Evolutionary conservation across 2,888 invertebrate species (phyloP).

Genomic region (Dryobota labecula): DNA sequence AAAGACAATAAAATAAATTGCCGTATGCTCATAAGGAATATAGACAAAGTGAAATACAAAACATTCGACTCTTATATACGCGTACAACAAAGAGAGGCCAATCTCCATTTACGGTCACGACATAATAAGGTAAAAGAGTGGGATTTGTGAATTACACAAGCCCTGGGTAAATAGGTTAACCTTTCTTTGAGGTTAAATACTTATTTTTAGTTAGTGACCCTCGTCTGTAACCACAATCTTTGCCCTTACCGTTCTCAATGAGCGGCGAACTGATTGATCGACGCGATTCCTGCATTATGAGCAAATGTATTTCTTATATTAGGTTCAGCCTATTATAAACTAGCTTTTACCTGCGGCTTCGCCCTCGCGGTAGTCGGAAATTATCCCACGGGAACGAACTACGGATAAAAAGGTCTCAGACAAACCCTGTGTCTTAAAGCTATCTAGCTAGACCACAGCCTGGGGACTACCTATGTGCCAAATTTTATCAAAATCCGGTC

Average conservation of each 20-base stretch:
- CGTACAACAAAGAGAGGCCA: constrained; percentile 40
- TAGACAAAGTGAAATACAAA: constrained; percentile 44
- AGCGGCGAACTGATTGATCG: constrained; percentile 61
- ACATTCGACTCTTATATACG: constrained; percentile 7
- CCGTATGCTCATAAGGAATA: constrained; percentile 3
- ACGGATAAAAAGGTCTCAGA: not conserved
- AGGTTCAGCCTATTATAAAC: no score
- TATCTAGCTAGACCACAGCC: no score
- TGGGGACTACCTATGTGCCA: no score
- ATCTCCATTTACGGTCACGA: constrained; percentile 50
- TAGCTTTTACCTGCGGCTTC: no score
- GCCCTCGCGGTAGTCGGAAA: no score
- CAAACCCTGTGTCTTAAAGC: not conserved
- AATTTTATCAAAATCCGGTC: not conserved
- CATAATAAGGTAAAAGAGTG: constrained; percentile 51
- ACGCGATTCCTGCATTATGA: constrained; percentile 35
- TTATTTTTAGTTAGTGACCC: constrained; percentile 63
- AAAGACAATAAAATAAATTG: constrained; percentile 35
- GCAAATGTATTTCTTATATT: constrained; percentile 34
- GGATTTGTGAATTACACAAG: constrained; percentile 60
- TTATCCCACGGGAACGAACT: no score
- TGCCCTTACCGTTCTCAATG: constrained; percentile 42
- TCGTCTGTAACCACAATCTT: constrained; percentile 47
- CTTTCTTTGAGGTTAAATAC: constrained; percentile 58
- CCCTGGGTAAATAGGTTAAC: constrained; percentile 46